A percentile compares a stretch with the other conserved stretches of the same genome.
These are phyloP conservation scores for Ormyrus nitidulus DNA, from an alignment of 2,888 invertebrate species.

Conservation along the genomic window DNA sequence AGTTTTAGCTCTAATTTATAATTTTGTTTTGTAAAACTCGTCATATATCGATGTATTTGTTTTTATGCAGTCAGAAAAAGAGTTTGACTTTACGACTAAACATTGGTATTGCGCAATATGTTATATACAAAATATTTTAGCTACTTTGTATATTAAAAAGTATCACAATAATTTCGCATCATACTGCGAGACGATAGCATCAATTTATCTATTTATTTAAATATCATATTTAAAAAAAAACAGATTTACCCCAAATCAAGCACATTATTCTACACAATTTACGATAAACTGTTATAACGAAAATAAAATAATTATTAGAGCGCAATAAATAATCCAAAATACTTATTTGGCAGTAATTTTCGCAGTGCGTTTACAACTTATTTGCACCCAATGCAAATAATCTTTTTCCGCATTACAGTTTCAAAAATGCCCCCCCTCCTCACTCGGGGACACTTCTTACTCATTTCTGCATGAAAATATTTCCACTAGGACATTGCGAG, in stretches of 20 bases:
- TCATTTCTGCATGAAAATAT: conserved; percentile 15
- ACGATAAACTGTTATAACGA: neutral
- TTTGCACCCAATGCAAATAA: neutral
- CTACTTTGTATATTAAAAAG: neutral
- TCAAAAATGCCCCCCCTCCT: no score
- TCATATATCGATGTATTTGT: conserved; percentile 5
- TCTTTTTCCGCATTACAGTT: neutral
- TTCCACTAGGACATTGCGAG: conserved; percentile 23
- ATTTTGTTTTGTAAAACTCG: neutral
- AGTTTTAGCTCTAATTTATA: neutral
- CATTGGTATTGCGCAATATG: neutral
- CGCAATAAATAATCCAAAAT: conserved; percentile 21
- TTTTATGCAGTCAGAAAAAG: neutral
- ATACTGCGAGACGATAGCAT: neutral
- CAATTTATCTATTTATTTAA: conserved; percentile 10
- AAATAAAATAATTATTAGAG: conserved; percentile 19
- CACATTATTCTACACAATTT: neutral
- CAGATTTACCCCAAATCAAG: no score
- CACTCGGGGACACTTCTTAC: no score
- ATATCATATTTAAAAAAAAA: neutral
- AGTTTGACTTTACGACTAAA: neutral
- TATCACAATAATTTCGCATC: conserved; percentile 32
- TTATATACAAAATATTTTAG: neutral
- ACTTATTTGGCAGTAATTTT: conserved; percentile 1
- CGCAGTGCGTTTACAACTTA: neutral